Percentiles rank a stretch among this genome's conserved stretches.
Evolutionary conservation across 2,888 invertebrate species (phyloP).

Genomic region (Priocnemis perturbator): DNA sequence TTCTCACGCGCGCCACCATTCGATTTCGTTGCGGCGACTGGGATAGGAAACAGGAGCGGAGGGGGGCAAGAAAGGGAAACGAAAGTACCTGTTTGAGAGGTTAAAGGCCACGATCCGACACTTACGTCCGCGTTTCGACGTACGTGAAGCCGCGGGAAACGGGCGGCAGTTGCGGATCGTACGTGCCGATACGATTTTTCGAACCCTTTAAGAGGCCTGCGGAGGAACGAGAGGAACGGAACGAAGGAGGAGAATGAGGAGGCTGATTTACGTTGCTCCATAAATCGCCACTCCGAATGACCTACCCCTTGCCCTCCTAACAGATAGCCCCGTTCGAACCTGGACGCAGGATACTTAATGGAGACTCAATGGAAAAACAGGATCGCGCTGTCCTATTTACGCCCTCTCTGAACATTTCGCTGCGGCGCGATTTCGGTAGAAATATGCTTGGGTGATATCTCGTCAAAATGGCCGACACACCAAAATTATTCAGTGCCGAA

Average conservation of each 20-base stretch:
- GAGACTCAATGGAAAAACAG: too few relatives aligned
- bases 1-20: too few relatives aligned
- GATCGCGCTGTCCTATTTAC: not conserved
- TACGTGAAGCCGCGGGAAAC: not conserved
- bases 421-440: not conserved
- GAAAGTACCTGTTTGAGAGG: conserved; percentile 6
- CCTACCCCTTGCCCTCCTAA: too few relatives aligned
- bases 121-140: conserved; percentile 2
- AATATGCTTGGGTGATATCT: too few relatives aligned
- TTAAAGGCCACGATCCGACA: conserved; percentile 5
- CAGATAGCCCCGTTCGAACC: too few relatives aligned
- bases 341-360: too few relatives aligned
- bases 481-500: too few relatives aligned
- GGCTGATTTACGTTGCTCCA: not conserved
- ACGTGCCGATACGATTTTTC: conserved; percentile 4
- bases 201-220: not conserved
- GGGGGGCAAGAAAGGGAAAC: conserved; percentile 7
- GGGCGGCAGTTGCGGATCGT: not conserved
- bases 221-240: too few relatives aligned
- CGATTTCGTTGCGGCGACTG: too few relatives aligned
- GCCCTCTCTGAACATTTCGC: not conserved
- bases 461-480: too few relatives aligned
- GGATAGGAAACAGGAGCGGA: too few relatives aligned
- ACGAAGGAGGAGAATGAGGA: not conserved
- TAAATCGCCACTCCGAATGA: too few relatives aligned